These are phyloP conservation scores for Ennomos erosarius DNA, from an alignment of 2,888 invertebrate species.

Conservation along the genomic window DNA sequence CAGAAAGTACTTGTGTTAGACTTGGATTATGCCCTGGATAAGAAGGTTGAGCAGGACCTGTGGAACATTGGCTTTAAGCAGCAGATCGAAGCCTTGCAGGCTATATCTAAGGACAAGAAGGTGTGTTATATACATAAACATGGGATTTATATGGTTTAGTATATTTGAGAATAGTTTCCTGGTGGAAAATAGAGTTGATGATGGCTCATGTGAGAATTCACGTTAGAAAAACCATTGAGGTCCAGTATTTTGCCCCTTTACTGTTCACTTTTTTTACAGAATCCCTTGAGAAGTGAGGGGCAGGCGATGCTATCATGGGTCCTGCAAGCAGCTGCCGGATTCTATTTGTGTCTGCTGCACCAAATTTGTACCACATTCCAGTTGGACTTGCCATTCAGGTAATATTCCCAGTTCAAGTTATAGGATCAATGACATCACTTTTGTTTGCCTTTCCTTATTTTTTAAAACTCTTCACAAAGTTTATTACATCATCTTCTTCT, in stretches of 20 bases:
- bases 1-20: constrained; percentile 91
- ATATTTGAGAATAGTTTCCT: no score
- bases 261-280: constrained; percentile 72
- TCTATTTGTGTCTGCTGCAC: constrained; percentile 92
- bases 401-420: no score
- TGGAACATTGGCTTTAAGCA: constrained; percentile 96
- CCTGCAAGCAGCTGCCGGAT: constrained; percentile 93
- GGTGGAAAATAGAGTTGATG: no score
- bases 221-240: no score
- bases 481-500: no score
- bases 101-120: constrained; percentile 92
- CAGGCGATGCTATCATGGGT: constrained; percentile 92
- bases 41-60: constrained; percentile 95
- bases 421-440: no score
- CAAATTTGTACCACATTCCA: constrained; percentile 93
- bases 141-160: no score
- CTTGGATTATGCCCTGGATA: constrained; percentile 94
- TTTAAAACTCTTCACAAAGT: no score
- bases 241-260: no score
- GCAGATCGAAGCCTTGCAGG: constrained; percentile 92
- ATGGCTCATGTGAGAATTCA: no score
- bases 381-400: constrained; percentile 91
- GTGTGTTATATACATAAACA: constrained; percentile 59
- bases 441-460: no score
- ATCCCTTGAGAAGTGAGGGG: constrained; percentile 89